Base-by-base conservation (phyloP, 2,113 vertebrate species). In the Orientallactaga bullata region DNA sequence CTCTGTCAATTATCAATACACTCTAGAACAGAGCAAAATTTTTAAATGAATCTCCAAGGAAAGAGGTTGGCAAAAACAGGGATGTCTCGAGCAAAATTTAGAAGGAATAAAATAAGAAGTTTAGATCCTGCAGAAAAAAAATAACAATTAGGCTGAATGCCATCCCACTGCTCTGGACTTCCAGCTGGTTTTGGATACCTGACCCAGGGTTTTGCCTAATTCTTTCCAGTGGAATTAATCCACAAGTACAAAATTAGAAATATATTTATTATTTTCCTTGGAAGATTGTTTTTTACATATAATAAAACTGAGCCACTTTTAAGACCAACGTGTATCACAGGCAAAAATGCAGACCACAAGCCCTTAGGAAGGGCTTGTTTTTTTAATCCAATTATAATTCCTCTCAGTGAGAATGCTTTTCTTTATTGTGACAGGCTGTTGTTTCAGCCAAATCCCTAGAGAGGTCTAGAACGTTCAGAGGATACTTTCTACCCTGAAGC, bases 221-320 rank as follows among this genome's bases (percentile, higher is more conserved):
- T 97, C 97, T 98, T 98, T 98, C 98, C 97, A 97, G 30, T 97
- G 95, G 95, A 97, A 97, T 95, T 94, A 93, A 94, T 96, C 76
- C 85, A 86, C 88, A 95, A 92, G 85, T 92, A 94, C 95, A 97
- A 97, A 96, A 97, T 97, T 97, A 97, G 94, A 97, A 97, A 95
- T 90, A 30, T 90, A 88, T 97, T 98, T 97, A 80, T 95, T 98
- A 88, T 97, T 98, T 97, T 97, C 94, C 95, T 97, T 98, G 96
- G 96, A 97, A 96, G 74, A 65, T 51, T 97, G 1, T 95, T 95
- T 95, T 95, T 90, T 21, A 86, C 63, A 63, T 94, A 91, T 85
- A 96, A 97, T 90, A 96, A 90, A 97, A 73, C 65, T 26, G 32
- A 93, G 39, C 91, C 15, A 47, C 68, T 97, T 97, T 98, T 80